Conservation (phyloP, 2,888 invertebrate genomes). For the Tachina grossa region DNA sequence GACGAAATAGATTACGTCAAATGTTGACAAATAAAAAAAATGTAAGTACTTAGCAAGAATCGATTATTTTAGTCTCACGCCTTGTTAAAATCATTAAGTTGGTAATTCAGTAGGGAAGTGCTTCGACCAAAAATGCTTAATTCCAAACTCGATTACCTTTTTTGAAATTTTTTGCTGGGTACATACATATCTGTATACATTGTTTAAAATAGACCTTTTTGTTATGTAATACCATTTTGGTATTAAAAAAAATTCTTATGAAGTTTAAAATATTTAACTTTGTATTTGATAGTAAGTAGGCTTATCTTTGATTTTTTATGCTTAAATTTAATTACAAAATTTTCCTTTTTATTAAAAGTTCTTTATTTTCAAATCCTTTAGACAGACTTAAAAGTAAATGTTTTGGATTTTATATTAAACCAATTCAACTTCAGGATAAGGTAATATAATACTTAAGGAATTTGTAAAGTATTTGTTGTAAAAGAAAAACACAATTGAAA, state of each 20-base stretch:
- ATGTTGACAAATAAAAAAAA: too few relatives aligned
- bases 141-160: too few relatives aligned
- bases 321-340: constrained; percentile 26
- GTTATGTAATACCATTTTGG: constrained; percentile 16
- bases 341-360: background rate
- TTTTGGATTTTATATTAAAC: background rate
- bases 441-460: background rate
- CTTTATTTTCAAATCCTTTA: background rate
- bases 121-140: too few relatives aligned
- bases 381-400: background rate
- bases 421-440: constrained; percentile 3
- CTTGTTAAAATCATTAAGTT: too few relatives aligned
- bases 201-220: constrained; percentile 4
- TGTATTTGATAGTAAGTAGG: background rate
- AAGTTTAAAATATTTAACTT: background rate
- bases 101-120: too few relatives aligned
- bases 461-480: background rate
- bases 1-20: too few relatives aligned
- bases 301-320: background rate
- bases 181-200: too few relatives aligned
- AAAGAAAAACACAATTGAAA: constrained; percentile 1
- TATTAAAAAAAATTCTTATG: constrained; percentile 22
- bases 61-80: too few relatives aligned
- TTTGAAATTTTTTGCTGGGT: too few relatives aligned
- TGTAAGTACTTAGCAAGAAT: too few relatives aligned